Conservation (phyloP, 2,888 invertebrate genomes). For the Melanargia galathea region DNA sequence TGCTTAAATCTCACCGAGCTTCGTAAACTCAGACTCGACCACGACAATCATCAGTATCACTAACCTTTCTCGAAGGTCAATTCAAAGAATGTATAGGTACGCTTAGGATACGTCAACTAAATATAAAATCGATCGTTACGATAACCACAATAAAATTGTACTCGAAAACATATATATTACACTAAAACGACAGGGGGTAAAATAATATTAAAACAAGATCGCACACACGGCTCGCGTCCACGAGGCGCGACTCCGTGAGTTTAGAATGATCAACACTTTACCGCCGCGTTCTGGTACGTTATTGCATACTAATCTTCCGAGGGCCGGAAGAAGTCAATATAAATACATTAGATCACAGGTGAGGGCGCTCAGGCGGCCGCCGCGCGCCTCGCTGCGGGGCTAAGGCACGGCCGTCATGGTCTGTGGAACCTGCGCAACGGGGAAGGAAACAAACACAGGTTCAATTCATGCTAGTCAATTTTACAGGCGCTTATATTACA, state of each 20-base stretch:
- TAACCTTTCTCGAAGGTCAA: conserved; percentile 82
- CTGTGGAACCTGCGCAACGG: conserved; percentile 73
- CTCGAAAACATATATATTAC: conserved; percentile 53
- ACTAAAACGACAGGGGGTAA: conserved; percentile 25
- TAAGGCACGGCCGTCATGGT: conserved; percentile 79
- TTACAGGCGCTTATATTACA: no score
- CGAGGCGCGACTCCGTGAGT: conserved; percentile 47
- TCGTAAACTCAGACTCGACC: conserved; percentile 66
- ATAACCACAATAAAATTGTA: conserved; percentile 70
- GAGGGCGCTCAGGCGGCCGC: conserved; percentile 35
- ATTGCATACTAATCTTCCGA: conserved; percentile 64
- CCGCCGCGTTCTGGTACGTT: conserved; percentile 59
- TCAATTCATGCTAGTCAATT: no score
- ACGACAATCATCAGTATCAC: conserved; percentile 78
- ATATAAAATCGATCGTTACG: conserved; percentile 68
- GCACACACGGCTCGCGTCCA: conserved; percentile 25
- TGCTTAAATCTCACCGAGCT: conserved; percentile 63
- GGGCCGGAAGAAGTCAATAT: conserved; percentile 63
- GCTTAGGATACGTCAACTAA: conserved; percentile 77
- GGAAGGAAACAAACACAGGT: not conserved
- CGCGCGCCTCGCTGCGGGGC: conserved; percentile 47
- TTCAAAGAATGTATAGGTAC: conserved; percentile 81
- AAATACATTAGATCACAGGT: conserved; percentile 62
- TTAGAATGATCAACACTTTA: conserved; percentile 78
- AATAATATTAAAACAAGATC: conserved; percentile 16